phyloP scores from a whole-genome alignment of 2,113 vertebrate genomes.

The Neofelis nebulosa region DNA sequence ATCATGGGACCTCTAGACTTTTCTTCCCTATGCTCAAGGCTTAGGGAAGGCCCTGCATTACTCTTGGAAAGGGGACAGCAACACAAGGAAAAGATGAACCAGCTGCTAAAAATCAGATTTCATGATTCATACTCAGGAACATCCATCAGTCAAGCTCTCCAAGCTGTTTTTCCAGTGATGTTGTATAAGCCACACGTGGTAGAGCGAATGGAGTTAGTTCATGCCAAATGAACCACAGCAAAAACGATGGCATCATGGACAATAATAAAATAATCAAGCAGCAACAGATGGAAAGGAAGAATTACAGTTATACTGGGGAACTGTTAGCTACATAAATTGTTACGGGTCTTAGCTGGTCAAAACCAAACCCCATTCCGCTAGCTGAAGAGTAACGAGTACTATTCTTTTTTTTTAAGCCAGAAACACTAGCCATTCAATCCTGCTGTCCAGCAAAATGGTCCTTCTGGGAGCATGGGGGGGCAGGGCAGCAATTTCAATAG shows the following conservation, averaged over 20 bases:
- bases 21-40: too few relatives aligned
- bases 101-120: not conserved
- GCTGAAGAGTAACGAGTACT: not conserved
- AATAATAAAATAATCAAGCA: slow-evolving; percentile 19
- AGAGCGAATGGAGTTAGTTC: not conserved
- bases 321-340: not conserved
- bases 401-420: not conserved
- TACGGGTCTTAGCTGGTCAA: slow-evolving; percentile 29
- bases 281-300: slow-evolving; percentile 62
- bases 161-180: not conserved
- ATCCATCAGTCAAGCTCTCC: not conserved
- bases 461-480: not conserved
- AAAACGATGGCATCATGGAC: slow-evolving; percentile 34
- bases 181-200: not conserved
- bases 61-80: not conserved
- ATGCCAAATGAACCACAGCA: slow-evolving; percentile 16
- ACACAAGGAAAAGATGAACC: not conserved
- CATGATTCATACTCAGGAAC: not conserved
- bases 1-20: not conserved
- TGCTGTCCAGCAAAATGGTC: not conserved
- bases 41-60: not conserved
- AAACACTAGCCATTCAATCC: not conserved
- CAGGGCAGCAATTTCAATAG: not conserved
- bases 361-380: slow-evolving; percentile 7
- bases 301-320: not conserved